Conservation (phyloP, 2,888 invertebrate genomes). For the Lithophane socia region DNA sequence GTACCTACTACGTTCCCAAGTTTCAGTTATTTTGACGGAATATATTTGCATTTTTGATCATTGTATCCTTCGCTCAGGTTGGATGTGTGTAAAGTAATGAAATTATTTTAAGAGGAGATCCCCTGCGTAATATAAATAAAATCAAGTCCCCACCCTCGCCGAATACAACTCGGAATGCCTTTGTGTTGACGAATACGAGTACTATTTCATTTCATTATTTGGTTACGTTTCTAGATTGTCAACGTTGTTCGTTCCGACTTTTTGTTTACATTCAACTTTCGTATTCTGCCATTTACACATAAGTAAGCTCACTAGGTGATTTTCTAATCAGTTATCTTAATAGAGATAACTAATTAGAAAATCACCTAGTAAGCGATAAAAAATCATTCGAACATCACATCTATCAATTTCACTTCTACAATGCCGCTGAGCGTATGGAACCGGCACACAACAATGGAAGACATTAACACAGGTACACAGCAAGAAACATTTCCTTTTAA, state of each 20-base stretch:
- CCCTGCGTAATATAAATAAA: constrained; percentile 8
- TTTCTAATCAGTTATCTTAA: no score
- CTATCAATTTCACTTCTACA: constrained; percentile 11
- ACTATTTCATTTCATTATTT: constrained; percentile 4
- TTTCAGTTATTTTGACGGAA: constrained; percentile 22
- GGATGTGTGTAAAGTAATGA: constrained; percentile 9
- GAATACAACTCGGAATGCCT: neutral
- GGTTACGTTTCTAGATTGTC: neutral
- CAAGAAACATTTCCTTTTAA: constrained; percentile 18
- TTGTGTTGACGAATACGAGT: constrained; percentile 1
- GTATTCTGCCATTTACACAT: neutral
- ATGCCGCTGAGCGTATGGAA: neutral
- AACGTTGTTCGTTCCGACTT: neutral
- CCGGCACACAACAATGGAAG: constrained; percentile 4
- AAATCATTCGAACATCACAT: neutral
- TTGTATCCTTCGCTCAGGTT: constrained; percentile 2
- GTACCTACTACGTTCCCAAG: neutral
- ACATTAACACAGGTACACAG: constrained; percentile 18
- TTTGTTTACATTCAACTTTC: neutral
- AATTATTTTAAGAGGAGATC: constrained; percentile 23
- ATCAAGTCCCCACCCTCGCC: neutral
- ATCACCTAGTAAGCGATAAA: neutral
- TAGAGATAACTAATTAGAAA: constrained; percentile 16
- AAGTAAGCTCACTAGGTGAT: no score
- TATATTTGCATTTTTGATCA: constrained; percentile 31